These are phyloP conservation scores for Denticeps clupeoides DNA, from an alignment of 2,797 vertebrate genomes.

Conservation along the genomic window DNA sequence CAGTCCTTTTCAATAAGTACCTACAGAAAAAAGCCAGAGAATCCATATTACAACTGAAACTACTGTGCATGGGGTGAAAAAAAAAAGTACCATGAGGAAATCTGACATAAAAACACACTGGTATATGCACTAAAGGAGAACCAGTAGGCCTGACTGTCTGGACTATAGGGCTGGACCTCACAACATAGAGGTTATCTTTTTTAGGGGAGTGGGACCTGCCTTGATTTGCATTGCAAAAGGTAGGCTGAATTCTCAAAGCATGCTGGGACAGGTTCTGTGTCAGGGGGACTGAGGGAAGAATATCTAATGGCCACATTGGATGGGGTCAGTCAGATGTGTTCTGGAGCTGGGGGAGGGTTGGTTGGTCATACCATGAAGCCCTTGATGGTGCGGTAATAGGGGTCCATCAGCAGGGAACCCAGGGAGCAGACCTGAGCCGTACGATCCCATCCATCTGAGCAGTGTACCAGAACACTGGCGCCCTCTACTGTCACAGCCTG, in stretches of 20 bases:
- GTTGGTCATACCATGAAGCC: conserved; percentile 80
- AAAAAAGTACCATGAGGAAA: no score
- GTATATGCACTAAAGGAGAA: no score
- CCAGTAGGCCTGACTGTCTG: no score
- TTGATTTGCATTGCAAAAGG: no score
- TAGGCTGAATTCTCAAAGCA: no score
- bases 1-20: conserved; percentile 97
- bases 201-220: no score
- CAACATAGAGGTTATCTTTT: no score
- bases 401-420: conserved; percentile 83
- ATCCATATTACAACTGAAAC: not conserved
- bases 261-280: no score
- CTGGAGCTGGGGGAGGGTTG: conserved; percentile 5
- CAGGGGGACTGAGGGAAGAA: no score
- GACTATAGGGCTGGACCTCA: no score
- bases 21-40: conserved; percentile 43
- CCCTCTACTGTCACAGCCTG: conserved; percentile 84
- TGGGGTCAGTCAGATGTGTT: not conserved
- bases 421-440: conserved; percentile 93
- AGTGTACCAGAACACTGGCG: conserved; percentile 89
- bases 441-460: conserved; percentile 95
- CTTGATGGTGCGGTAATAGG: conserved; percentile 90
- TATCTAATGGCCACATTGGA: no score
- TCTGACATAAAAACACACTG: no score
- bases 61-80: not conserved